A percentile compares a stretch with the other conserved stretches of the same genome.
These are phyloP conservation scores for Himalopsyche kuldschensis DNA, from an alignment of 2,888 invertebrate genomes.

Conservation along the genomic window DNA sequence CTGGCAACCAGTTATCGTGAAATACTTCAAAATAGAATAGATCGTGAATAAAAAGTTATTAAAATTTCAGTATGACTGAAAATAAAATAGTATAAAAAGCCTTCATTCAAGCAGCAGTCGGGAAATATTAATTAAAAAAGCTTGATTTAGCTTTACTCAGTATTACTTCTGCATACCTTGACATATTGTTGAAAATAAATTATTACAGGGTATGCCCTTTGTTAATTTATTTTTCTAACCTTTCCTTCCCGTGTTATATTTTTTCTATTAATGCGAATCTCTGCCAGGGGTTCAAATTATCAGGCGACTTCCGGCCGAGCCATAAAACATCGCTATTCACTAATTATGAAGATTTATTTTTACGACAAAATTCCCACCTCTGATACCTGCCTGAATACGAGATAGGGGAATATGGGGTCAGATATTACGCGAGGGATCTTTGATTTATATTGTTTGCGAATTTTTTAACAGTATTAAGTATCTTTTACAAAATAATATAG, in stretches of 20 bases:
- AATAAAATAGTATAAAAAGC: too few species aligned
- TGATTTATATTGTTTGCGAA: not conserved
- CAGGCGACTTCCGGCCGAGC: not conserved
- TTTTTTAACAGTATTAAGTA: too few species aligned
- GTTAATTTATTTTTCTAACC: not conserved
- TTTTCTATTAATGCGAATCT: not conserved
- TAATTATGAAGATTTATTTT: conserved; percentile 32
- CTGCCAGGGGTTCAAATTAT: not conserved
- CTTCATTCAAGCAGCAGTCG: too few species aligned
- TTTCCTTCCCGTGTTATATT: not conserved
- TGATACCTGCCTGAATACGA: not conserved
- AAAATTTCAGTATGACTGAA: too few species aligned
- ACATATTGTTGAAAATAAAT: not conserved
- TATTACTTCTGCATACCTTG: not conserved
- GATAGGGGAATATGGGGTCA: not conserved
- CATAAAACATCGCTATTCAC: conserved; percentile 25
- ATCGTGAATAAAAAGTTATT: too few species aligned
- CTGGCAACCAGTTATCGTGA: too few species aligned
- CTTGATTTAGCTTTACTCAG: too few species aligned
- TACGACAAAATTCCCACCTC: conserved; percentile 18
- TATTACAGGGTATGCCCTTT: not conserved
- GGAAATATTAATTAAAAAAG: too few species aligned
- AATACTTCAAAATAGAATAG: too few species aligned
- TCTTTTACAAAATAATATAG: too few species aligned
- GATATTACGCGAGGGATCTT: not conserved